These are phyloP conservation scores for Centropus bengalensis DNA, from an alignment of 2,113 vertebrate genomes.

Conservation along the genomic window DNA sequence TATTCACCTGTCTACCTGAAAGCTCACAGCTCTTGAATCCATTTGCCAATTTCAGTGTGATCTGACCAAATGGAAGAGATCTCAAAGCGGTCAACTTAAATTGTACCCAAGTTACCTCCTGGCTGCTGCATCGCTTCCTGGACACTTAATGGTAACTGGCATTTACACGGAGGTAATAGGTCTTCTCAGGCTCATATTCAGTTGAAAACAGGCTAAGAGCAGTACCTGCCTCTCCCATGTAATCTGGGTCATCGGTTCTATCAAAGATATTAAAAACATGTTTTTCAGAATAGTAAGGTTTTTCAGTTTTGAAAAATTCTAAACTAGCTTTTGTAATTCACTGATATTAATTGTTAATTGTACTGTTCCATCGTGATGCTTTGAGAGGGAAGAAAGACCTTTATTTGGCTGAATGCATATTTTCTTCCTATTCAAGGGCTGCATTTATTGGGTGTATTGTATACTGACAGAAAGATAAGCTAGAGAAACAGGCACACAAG, in stretches of 20 bases:
- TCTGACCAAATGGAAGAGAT: conserved; percentile 22
- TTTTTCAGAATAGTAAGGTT: not conserved
- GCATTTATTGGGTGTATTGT: not conserved
- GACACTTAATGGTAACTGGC: conserved; percentile 41
- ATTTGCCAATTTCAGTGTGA: conserved; percentile 25
- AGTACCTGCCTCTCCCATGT: not conserved
- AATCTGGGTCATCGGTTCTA: not conserved
- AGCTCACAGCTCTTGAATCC: not conserved
- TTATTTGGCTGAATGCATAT: not conserved
- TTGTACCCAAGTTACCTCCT: conserved; percentile 13
- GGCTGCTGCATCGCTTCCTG: not conserved
- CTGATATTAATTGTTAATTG: not conserved
- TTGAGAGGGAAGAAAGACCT: not conserved
- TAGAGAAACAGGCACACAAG: not conserved
- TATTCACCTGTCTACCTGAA: not conserved
- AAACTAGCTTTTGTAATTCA: not conserved
- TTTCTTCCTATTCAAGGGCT: not conserved
- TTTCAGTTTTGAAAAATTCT: not conserved
- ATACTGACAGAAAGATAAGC: not conserved
- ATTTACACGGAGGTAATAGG: conserved; percentile 25
- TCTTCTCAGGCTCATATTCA: conserved; percentile 4
- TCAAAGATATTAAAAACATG: not conserved
- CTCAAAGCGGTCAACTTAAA: conserved; percentile 50
- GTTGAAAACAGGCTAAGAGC: not conserved
- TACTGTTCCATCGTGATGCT: not conserved